Conservation (phyloP, 2,113 vertebrate species). For the Hyaena hyaena region DNA sequence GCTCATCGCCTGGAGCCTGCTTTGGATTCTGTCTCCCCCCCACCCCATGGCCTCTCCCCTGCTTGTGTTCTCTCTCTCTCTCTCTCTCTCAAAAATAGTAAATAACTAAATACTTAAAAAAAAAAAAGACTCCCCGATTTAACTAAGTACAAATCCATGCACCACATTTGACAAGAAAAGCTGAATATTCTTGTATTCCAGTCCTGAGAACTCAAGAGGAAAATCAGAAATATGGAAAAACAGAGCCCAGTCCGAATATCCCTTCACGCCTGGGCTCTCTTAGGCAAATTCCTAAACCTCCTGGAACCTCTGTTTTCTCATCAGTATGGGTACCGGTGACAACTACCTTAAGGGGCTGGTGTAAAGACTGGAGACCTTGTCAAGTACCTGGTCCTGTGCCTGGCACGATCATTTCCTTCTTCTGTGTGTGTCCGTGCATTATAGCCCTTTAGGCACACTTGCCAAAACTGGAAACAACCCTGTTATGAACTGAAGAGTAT, state of each 20-base stretch:
- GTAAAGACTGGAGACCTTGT: neutral
- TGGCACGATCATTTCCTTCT: neutral
- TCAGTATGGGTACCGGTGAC: neutral
- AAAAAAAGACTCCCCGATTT: neutral
- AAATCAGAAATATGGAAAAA: neutral
- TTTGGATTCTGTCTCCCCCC: neutral
- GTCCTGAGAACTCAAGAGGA: neutral
- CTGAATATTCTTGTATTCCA: neutral
- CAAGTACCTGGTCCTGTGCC: neutral
- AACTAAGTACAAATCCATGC: neutral
- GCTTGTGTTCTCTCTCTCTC: neutral
- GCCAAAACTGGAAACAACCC: neutral
- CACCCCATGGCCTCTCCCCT: neutral
- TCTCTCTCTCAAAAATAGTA: neutral
- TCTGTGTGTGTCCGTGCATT: neutral
- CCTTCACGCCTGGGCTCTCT: neutral
- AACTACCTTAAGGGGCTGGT: neutral
- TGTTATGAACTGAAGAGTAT: neutral
- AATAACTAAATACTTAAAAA: neutral
- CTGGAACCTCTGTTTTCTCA: neutral
- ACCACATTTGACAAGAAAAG: neutral
- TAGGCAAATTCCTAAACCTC: neutral
- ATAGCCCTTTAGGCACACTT: neutral
- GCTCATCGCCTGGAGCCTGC: neutral
- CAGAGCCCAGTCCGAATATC: neutral